Evolutionary conservation across 92 coral and sea anemone species (phyloP), one percentile per base, ranked within the genome.

Genomic region (Hydrozoanthus gracilis): DNA sequence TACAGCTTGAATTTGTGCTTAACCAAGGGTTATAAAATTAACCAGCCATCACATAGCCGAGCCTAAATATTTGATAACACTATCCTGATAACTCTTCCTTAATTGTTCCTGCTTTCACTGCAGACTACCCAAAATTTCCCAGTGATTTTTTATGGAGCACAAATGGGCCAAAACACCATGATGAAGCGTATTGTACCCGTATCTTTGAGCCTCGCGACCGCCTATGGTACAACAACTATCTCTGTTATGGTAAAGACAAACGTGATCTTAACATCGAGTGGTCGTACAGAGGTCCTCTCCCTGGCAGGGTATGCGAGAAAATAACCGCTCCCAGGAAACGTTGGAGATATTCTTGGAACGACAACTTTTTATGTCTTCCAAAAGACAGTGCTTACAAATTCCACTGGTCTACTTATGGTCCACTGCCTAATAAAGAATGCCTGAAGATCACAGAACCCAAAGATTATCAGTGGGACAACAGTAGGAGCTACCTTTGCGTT

Each of bases 71-170:
- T 27, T 27, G 39, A 27, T 27, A 27, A 27, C 39, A 27, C 2
- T 8, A 58, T 58, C 64, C 15, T 58, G 15, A 16, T 8, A 14
- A 12, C 15, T 4, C 14, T 58, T 11, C 64, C 17, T 35, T 1
- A 6, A 35, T 8, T 46, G 2, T 35, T 13, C 76, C 14, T 46
- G 12, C 17, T 10, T 71, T 4, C 17, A 7, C 39, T 71, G 47
- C 83, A 94, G 98, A 94, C 76, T 95, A 85, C 69, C 96, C 99
- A 11, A 89, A 90, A 27, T 96, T 94, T 69, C 99, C 99, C 4
- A 88, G 77, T 20, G 98, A 96, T 88, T 96, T 96, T 87, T 87
- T 90, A 75, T 91, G 93, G 87, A 83, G 86, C 49, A 78, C 89
- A 60, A 80, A 78, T 61, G 95, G 94, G 5, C 20, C 87, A 2